These are phyloP conservation scores for Aspidiotus rigidus DNA, from an alignment of 2,888 invertebrate species.

Conservation along the genomic window DNA sequence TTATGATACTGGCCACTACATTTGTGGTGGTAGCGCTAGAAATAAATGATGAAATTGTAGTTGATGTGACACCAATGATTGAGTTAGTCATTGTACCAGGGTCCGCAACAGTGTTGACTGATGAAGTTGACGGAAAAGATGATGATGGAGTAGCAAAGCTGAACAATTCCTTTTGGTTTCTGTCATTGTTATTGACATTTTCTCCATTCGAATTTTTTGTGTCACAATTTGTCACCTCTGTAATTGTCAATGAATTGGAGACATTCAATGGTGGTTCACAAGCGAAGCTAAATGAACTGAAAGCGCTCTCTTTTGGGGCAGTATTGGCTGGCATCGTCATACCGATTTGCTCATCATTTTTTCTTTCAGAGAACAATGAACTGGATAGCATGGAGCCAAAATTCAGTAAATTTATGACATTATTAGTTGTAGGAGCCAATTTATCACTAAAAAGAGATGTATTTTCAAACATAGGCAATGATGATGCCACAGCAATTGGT, in stretches of 20 bases:
- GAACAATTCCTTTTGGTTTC: neutral
- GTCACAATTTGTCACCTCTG: neutral
- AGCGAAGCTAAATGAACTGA: constrained; percentile 21
- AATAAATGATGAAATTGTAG: too few relatives aligned
- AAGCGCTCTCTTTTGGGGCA: constrained; percentile 1
- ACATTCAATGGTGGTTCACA: neutral
- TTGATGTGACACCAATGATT: too few relatives aligned
- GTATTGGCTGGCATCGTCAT: neutral
- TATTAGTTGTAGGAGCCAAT: neutral
- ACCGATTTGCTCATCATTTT: neutral
- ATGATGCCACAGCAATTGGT: too few relatives aligned
- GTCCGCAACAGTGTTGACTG: neutral
- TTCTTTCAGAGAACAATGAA: constrained; percentile 9
- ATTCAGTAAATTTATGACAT: constrained; percentile 6
- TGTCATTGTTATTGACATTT: neutral
- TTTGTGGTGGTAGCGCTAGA: neutral
- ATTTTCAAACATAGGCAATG: too few relatives aligned
- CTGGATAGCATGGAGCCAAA: neutral
- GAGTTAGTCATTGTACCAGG: too few relatives aligned
- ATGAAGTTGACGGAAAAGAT: constrained; percentile 1
- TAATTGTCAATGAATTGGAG: constrained; percentile 1
- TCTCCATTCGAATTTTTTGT: neutral
- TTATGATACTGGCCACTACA: neutral
- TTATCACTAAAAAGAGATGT: too few relatives aligned
- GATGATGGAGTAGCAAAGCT: neutral